Percentiles rank a stretch among this genome's conserved stretches.
Conservation (phyloP, 2,888 invertebrate species). For the Hypomecis punctinalis region DNA sequence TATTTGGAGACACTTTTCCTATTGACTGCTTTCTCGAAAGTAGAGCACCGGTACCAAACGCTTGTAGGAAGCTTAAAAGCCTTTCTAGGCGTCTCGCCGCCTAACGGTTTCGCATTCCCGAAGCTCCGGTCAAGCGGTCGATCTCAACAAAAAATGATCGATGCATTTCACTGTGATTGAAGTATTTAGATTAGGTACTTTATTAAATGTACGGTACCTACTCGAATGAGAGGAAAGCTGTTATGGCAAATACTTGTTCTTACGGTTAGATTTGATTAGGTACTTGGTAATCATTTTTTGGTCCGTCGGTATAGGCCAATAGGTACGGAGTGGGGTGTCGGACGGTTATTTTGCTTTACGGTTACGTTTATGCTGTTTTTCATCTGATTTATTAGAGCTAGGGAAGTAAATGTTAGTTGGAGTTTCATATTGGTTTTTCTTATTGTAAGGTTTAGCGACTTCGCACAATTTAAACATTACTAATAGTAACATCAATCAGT, state of each 20-base stretch:
- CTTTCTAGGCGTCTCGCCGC: constrained; percentile 52
- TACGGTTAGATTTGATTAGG: neutral
- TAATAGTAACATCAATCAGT: too few species aligned
- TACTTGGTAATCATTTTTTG: too few species aligned
- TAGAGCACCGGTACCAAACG: constrained; percentile 49
- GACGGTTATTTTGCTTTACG: too few species aligned
- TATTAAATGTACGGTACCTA: too few species aligned
- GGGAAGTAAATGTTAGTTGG: too few species aligned
- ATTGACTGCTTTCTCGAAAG: constrained; percentile 27
- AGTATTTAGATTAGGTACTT: constrained; percentile 8
- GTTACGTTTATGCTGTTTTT: too few species aligned
- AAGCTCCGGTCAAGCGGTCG: constrained; percentile 43
- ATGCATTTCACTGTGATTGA: constrained; percentile 40
- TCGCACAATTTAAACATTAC: too few species aligned
- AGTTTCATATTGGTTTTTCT: too few species aligned
- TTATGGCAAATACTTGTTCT: constrained; percentile 3
- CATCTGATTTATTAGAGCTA: too few species aligned
- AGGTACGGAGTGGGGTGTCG: too few species aligned
- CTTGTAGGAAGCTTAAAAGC: constrained; percentile 50
- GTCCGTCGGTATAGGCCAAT: too few species aligned
- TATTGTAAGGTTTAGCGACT: too few species aligned
- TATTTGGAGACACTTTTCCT: constrained; percentile 12
- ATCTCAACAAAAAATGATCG: constrained; percentile 55
- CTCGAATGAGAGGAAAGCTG: neutral
- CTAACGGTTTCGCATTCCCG: constrained; percentile 68